phyloP scores from a whole-genome alignment of 2,113 vertebrate genomes.

The Albula goreensis region DNA sequence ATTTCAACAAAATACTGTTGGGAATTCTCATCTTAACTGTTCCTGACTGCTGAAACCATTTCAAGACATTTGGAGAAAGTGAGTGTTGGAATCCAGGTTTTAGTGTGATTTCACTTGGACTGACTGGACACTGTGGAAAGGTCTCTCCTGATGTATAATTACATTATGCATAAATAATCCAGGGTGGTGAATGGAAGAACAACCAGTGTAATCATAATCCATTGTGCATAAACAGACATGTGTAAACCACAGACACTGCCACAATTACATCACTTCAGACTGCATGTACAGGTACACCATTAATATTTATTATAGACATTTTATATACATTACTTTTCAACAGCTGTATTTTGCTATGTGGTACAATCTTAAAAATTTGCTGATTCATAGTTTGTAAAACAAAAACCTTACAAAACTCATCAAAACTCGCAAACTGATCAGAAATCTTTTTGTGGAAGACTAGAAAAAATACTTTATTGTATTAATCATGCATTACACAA shows the following conservation, averaged over 20 bases:
- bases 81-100: no score
- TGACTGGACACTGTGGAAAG: no score
- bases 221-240: slow-evolving; percentile 13
- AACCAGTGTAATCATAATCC: no score
- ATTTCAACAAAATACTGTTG: no score
- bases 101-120: no score
- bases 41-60: no score
- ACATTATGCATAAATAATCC: neutral
- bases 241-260: slow-evolving; percentile 14
- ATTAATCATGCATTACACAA: slow-evolving; percentile 99
- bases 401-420: slow-evolving; percentile 95
- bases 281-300: slow-evolving; percentile 92
- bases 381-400: slow-evolving; percentile 91
- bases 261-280: slow-evolving; percentile 22
- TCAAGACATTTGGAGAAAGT: no score
- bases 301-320: slow-evolving; percentile 99
- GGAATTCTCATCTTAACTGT: no score
- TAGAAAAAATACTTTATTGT: slow-evolving; percentile 99
- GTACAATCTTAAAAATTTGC: slow-evolving; percentile 98
- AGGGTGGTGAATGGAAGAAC: neutral
- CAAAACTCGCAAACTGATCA: slow-evolving; percentile 92
- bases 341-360: slow-evolving; percentile 89
- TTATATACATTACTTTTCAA: slow-evolving; percentile 98
- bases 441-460: slow-evolving; percentile 90
- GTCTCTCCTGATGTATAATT: neutral